Evolutionary conservation across 2,113 vertebrate genomes (phyloP).

Genomic region (Aramus guarauna): DNA sequence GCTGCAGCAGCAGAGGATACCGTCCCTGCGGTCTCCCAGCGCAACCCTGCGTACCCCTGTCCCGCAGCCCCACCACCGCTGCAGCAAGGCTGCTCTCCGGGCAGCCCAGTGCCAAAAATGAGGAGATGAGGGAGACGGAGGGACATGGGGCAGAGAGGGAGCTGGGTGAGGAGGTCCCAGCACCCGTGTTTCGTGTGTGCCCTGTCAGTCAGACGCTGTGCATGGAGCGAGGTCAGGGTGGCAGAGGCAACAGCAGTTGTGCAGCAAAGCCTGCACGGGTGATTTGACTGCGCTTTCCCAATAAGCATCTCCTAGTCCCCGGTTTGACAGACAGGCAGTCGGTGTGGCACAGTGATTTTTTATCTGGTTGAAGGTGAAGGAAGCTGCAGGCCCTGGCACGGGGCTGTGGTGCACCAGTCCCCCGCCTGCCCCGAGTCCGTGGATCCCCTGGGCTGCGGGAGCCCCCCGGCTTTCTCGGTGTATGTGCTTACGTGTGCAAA

Average conservation of each 20-base stretch:
- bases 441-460: neutral
- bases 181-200: accelerated
- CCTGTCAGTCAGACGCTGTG: neutral
- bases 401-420: neutral
- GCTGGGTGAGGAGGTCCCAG: neutral
- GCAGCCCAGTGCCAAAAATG: neutral
- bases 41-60: neutral
- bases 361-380: neutral
- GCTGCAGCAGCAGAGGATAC: neutral
- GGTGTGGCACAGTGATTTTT: neutral
- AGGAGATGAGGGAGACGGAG: neutral
- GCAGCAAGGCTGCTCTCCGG: neutral
- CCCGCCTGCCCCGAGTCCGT: neutral
- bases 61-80: accelerated
- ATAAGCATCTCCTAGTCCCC: neutral
- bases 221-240: neutral
- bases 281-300: neutral
- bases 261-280: neutral
- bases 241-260: neutral
- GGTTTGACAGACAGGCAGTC: neutral
- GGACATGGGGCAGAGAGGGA: neutral
- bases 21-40: neutral
- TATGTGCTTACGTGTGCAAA: neutral
- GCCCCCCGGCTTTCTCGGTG: neutral
- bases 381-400: neutral